Evolutionary conservation across 1,140 invertebrate species (phyloP), one percentile per base, ranked within the genome.

Genomic region (Steinernema feltiae): DNA sequence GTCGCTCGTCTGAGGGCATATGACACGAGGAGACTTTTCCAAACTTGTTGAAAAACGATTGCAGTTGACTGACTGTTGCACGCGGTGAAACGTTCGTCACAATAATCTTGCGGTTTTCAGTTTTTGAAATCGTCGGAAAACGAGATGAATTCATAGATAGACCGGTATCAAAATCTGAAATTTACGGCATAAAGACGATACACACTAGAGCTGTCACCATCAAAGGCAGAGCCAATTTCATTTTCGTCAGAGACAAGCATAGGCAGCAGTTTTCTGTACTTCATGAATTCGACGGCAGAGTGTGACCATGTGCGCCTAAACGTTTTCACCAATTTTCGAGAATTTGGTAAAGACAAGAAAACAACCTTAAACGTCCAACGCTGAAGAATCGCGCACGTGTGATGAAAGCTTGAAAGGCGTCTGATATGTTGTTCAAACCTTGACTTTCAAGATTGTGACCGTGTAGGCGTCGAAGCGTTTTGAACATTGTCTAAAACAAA

Each of bases 271-370:
- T 82, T 75, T 15, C 84, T 75, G 72, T 85, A 85, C 71, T 85
- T 85, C 82, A 85, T 85, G 63, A 85, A 85, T 71, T 85, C 84
- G 0, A 85, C 84, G n/a, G 84, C 84, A 0, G 85, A 86, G 72
- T 86, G 84, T 17, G 82, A 84, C 85, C 85, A 85, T 18, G 85
- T 85, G 70, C 84, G 53, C 18, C 84, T 86, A 53, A 41, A 85
- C 3, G 7, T 12, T 72, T 80, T 1, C 72, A n/a, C 12, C 24
- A n/a, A 1, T 69, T 79, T 79, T 2, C 18, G 1, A 17, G 41
- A 35, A 17, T 32, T 21, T 30, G 30, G 7, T 32, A 76, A 17
- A 21, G 3, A 35, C 53, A 76, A 17, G 29, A 1, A 53, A n/a
- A 69, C 12, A 46, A 83, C 83, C 84, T 73, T 30, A 85, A 70